Percentiles rank a stretch among this genome's conserved stretches.
Conservation (phyloP, 1,140 invertebrate species). For the Colletes gigas region DNA sequence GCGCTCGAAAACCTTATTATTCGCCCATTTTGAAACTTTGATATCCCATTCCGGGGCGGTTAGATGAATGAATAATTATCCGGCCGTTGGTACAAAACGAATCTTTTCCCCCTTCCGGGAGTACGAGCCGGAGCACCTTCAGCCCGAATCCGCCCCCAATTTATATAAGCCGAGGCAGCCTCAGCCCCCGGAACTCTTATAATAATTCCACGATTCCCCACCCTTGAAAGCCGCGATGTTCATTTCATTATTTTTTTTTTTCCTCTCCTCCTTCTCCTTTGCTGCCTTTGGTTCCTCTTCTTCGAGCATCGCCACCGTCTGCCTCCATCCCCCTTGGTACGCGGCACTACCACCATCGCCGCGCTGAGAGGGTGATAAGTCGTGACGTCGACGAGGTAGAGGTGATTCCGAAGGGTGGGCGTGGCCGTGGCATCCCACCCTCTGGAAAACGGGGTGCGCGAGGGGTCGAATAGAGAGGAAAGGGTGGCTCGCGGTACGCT, state of each 20-base stretch:
- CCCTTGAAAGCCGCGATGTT: slow-evolving; percentile 72
- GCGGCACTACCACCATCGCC: slow-evolving; percentile 37
- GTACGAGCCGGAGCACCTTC: background rate
- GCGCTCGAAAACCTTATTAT: slow-evolving; percentile 27
- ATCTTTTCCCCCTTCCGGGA: slow-evolving; percentile 55
- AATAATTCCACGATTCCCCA: slow-evolving; percentile 78
- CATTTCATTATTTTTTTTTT: slow-evolving; percentile 80
- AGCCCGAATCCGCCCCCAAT: slow-evolving; percentile 64
- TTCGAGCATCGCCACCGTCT: slow-evolving; percentile 44
- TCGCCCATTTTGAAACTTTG: slow-evolving; percentile 48
- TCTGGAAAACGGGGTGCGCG: slow-evolving; percentile 62
- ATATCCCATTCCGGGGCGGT: slow-evolving; percentile 43
- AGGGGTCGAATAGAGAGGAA: slow-evolving; percentile 58
- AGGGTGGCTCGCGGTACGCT: slow-evolving; percentile 70
- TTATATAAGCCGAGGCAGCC: slow-evolving; percentile 74
- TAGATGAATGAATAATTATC: slow-evolving; percentile 75
- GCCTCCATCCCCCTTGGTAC: slow-evolving; percentile 22
- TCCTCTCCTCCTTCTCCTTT: slow-evolving; percentile 53
- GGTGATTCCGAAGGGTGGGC: slow-evolving; percentile 72
- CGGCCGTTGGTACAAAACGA: slow-evolving; percentile 61
- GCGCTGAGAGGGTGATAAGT: slow-evolving; percentile 79
- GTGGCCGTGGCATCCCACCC: slow-evolving; percentile 68
- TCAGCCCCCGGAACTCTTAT: slow-evolving; percentile 72
- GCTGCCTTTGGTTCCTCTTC: slow-evolving; percentile 50
- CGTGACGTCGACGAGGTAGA: slow-evolving; percentile 75